These are phyloP conservation scores for Ceratotherium simum DNA, from an alignment of 2,113 vertebrate genomes.

Conservation along the genomic window DNA sequence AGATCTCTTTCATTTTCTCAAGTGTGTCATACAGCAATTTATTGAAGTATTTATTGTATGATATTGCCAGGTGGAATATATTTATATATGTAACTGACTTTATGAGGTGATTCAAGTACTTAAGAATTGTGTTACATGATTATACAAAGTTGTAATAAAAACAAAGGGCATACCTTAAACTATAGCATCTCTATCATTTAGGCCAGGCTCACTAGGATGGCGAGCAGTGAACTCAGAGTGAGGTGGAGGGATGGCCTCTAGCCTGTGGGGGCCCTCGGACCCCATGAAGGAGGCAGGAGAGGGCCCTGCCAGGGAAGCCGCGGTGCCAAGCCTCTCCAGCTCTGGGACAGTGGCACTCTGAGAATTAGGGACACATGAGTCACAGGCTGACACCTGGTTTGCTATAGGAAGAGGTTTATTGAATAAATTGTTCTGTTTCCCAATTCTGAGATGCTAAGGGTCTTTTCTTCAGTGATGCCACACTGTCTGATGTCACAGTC, in stretches of 20 bases:
- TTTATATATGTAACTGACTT: neutral
- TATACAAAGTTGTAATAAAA: neutral
- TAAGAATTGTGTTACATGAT: neutral
- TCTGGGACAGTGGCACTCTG: neutral
- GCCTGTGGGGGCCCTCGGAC: neutral
- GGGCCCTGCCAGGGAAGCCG: neutral
- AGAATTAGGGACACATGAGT: neutral
- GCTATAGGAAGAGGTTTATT: neutral
- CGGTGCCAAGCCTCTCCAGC: neutral
- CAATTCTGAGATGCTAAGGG: rapidly evolving
- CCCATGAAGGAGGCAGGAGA: rapidly evolving
- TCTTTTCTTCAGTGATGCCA: rapidly evolving
- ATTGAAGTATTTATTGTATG: neutral
- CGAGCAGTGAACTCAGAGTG: rapidly evolving
- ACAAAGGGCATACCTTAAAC: neutral
- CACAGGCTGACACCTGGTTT: neutral
- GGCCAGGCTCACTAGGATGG: neutral
- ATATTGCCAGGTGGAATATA: neutral
- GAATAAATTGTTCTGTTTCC: neutral
- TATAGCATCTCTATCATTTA: rapidly evolving
- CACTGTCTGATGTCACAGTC: rapidly evolving
- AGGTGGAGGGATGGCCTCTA: neutral
- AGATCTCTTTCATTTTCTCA: neutral
- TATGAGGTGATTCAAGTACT: neutral
- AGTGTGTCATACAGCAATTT: neutral